Conservation (phyloP, 1,140 invertebrate genomes). For the Hermatobates lingyangjiaoensis region DNA sequence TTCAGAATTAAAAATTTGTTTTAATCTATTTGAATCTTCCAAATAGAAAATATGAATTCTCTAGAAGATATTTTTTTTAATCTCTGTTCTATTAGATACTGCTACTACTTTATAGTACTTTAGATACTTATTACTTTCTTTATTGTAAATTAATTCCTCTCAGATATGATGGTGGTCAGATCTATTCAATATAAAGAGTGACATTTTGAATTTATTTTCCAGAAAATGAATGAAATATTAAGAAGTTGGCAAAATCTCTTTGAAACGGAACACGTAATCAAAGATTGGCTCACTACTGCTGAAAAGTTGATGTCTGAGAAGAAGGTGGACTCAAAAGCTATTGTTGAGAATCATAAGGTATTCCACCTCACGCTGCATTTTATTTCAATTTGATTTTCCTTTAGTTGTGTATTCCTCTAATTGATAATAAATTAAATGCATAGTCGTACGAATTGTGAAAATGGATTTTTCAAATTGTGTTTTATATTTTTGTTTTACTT, state of each 20-base stretch:
- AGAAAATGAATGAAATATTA: slow-evolving; percentile 51
- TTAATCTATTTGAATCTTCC: too few relatives aligned
- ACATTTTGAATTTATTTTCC: slow-evolving; percentile 12
- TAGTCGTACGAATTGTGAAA: not conserved
- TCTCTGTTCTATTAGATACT: too few relatives aligned
- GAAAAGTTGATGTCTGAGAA: slow-evolving; percentile 64
- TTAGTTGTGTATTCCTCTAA: not conserved
- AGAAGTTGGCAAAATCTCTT: slow-evolving; percentile 72
- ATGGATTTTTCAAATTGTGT: not conserved
- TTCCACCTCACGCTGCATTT: not conserved
- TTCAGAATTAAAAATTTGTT: too few relatives aligned
- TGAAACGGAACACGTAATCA: slow-evolving; percentile 54
- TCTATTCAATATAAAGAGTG: too few relatives aligned
- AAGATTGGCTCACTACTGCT: slow-evolving; percentile 68
- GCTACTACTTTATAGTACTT: too few relatives aligned
- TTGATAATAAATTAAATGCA: not conserved
- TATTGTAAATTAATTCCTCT: too few relatives aligned
- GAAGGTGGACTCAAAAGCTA: slow-evolving; percentile 23
- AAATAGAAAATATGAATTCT: too few relatives aligned
- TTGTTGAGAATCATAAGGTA: slow-evolving; percentile 28
- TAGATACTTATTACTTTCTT: too few relatives aligned
- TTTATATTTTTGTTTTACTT: too few relatives aligned
- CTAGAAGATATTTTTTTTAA: too few relatives aligned
- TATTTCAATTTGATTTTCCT: not conserved
- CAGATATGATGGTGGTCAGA: too few relatives aligned